Evolutionary conservation across 2,797 vertebrate species (phyloP).

Genomic region (Bufotes viridis): DNA sequence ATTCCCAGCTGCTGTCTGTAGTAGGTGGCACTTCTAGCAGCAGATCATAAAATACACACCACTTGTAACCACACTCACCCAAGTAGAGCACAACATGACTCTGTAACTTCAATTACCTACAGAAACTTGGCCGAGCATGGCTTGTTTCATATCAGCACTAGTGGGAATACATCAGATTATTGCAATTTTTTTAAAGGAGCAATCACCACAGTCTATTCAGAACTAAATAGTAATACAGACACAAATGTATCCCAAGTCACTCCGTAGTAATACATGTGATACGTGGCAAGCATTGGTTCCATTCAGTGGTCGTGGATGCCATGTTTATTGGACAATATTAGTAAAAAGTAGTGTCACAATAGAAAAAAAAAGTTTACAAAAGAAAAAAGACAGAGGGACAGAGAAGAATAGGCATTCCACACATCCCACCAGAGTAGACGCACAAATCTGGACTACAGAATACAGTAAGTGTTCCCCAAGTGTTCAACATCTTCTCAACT

Average conservation of each 20-base stretch:
- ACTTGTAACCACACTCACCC: conserved; percentile 10
- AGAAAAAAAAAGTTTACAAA: background rate
- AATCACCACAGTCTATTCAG: background rate
- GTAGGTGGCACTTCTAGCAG: conserved; percentile 36
- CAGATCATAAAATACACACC: conserved; percentile 22
- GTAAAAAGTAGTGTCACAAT: background rate
- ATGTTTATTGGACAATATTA: background rate
- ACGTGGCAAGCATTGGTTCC: background rate
- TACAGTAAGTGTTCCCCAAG: too few species aligned
- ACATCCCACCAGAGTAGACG: too few species aligned
- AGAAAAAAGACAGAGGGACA: background rate
- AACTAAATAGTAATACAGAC: background rate
- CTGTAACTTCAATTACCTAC: background rate
- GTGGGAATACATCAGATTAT: background rate
- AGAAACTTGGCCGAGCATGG: background rate
- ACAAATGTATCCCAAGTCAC: background rate
- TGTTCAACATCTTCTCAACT: too few species aligned
- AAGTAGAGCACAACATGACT: conserved; percentile 12
- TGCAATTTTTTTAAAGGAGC: background rate
- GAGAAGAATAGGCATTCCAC: background rate
- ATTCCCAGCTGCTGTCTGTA: conserved; percentile 43
- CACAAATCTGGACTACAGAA: background rate
- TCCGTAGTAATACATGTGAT: background rate
- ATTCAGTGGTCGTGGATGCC: background rate
- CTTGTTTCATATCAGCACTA: background rate